Evolutionary conservation across 2,797 vertebrate species (phyloP).

Genomic region (Anabacerthia variegaticeps): DNA sequence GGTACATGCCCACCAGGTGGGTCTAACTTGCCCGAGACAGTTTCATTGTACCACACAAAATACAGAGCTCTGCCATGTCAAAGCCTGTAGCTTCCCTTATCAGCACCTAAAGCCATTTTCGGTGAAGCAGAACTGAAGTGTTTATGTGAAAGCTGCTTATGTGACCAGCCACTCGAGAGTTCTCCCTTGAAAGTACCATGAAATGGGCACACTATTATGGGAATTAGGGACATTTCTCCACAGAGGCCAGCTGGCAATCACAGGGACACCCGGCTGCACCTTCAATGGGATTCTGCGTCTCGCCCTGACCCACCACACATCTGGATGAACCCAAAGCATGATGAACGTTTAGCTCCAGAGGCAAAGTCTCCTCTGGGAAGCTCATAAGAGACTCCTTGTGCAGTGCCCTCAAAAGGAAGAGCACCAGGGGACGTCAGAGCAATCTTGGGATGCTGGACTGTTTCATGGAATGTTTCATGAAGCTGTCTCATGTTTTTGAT

Average conservation of each 20-base stretch:
- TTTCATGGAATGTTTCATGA: background rate
- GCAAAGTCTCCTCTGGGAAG: background rate
- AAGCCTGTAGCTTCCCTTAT: background rate
- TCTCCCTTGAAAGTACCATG: conserved; percentile 44
- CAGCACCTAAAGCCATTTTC: background rate
- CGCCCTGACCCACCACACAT: background rate
- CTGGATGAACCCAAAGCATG: background rate
- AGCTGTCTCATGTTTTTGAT: background rate
- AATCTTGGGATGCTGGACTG: background rate
- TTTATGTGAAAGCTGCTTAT: conserved; percentile 69
- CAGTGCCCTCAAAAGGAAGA: background rate
- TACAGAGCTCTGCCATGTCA: background rate
- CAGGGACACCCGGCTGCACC: background rate
- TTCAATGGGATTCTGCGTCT: background rate
- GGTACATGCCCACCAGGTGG: background rate
- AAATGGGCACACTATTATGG: conserved; percentile 46
- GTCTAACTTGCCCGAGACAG: background rate
- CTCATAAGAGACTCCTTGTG: background rate
- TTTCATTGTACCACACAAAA: background rate
- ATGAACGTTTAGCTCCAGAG: background rate
- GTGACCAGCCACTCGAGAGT: conserved; percentile 9
- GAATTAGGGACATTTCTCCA: conserved; percentile 35
- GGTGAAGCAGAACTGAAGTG: conserved; percentile 40
- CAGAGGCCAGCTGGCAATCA: conserved; percentile 34
- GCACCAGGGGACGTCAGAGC: background rate